Evolutionary conservation across 2,888 invertebrate species (phyloP).

Genomic region (Eupithecia vulgata): DNA sequence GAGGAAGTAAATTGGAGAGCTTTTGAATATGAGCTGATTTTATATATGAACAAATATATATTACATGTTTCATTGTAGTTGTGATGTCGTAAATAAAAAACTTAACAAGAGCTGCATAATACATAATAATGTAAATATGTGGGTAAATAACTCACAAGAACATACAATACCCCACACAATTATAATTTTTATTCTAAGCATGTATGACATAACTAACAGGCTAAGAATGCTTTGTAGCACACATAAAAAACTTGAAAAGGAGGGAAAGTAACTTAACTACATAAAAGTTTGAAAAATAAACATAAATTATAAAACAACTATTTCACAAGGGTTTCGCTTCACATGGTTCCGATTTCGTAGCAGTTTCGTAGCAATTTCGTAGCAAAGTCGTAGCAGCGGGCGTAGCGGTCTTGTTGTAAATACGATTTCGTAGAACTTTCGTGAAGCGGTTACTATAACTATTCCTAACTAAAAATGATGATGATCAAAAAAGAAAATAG

Average conservation of each 20-base stretch:
- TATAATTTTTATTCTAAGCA: no score
- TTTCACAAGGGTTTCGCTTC: neutral
- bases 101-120: neutral
- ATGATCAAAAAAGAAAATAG: neutral
- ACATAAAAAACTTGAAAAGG: no score
- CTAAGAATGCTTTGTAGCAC: no score
- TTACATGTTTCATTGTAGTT: neutral
- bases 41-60: neutral
- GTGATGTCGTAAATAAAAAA: neutral
- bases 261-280: no score
- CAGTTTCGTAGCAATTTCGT: neutral
- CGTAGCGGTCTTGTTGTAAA: neutral
- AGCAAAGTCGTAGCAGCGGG: neutral
- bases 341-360: neutral
- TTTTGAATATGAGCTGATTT: slow-evolving; percentile 11
- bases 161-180: no score
- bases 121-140: no score
- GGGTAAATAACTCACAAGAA: no score
- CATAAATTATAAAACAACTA: neutral
- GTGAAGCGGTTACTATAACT: neutral
- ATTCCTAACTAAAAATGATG: neutral
- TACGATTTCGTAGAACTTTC: neutral
- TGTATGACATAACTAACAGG: no score
- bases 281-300: neutral
- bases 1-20: slow-evolving; percentile 31